Conservation (phyloP, 2,888 invertebrate species). For the Spodoptera littoralis region DNA sequence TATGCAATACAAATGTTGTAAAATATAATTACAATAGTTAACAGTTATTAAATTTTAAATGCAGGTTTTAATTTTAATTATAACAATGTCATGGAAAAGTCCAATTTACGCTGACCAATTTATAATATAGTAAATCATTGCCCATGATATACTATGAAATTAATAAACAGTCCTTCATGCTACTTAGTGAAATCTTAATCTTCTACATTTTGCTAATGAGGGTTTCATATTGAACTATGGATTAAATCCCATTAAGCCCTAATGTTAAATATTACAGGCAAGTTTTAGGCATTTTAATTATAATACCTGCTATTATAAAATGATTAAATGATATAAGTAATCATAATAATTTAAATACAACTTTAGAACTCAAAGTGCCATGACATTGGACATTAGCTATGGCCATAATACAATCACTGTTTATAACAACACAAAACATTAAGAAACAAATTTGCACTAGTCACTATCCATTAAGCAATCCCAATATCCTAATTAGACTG, state of each 20-base stretch:
- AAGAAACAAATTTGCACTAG: constrained; percentile 68
- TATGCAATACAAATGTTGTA: constrained; percentile 86
- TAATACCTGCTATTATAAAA: constrained; percentile 61
- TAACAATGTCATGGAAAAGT: constrained; percentile 85
- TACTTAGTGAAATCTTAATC: constrained; percentile 67
- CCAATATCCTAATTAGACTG: constrained; percentile 58
- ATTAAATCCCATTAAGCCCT: constrained; percentile 78
- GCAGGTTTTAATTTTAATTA: constrained; percentile 75
- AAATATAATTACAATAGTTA: constrained; percentile 86
- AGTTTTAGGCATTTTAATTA: constrained; percentile 80
- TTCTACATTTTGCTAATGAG: constrained; percentile 74
- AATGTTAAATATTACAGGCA: constrained; percentile 78
- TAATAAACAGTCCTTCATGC: constrained; percentile 60
- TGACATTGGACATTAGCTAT: constrained; percentile 76
- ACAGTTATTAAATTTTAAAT: constrained; percentile 87
- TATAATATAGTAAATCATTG: constrained; percentile 58
- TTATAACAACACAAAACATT: constrained; percentile 69
- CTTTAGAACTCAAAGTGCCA: constrained; percentile 67
- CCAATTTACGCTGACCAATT: constrained; percentile 69
- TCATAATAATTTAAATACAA: constrained; percentile 54
- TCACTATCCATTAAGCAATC: constrained; percentile 67
- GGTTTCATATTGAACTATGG: constrained; percentile 73
- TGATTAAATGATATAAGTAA: constrained; percentile 52
- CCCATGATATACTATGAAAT: constrained; percentile 62
- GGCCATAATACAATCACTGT: constrained; percentile 61